Evolutionary conservation across 92 coral and sea anemone species (phyloP).

Genomic region (Zoanthus gigantus): DNA sequence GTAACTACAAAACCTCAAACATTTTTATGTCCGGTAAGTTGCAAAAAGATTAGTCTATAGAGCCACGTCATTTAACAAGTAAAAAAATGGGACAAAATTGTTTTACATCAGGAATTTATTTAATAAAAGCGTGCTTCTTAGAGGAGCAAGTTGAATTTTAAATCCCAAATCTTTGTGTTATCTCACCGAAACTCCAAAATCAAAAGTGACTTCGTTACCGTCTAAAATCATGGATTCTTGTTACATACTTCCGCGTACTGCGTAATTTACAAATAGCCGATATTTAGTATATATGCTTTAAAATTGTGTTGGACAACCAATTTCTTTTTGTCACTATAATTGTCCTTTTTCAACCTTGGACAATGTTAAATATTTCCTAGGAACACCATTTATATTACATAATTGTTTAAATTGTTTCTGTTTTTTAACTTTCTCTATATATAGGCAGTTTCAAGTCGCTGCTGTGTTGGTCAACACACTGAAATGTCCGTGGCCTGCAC

Average conservation of each 20-base stretch:
- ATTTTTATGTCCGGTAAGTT: no score
- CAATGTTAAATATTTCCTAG: slow-evolving; percentile 37
- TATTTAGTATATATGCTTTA: slow-evolving; percentile 1
- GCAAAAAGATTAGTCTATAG: no score
- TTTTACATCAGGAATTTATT: neutral
- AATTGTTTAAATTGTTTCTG: slow-evolving; percentile 5
- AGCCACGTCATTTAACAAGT: neutral
- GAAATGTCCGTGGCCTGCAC: neutral
- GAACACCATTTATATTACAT: slow-evolving; percentile 24
- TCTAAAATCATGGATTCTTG: neutral
- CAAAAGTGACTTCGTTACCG: neutral
- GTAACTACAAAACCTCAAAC: no score
- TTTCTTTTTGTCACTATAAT: neutral
- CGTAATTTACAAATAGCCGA: slow-evolving; percentile 11
- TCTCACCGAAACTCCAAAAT: neutral
- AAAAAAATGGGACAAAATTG: neutral
- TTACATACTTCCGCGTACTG: neutral
- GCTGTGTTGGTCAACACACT: neutral
- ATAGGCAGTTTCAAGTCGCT: neutral
- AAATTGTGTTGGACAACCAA: neutral
- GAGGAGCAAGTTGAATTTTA: neutral
- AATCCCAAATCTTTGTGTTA: neutral
- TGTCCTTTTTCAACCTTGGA: slow-evolving; percentile 7
- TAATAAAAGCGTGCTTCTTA: neutral
- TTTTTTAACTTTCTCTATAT: neutral